Base-by-base conservation (phyloP, 1,140 invertebrate genomes). In the Euura saliciscinereae region DNA sequence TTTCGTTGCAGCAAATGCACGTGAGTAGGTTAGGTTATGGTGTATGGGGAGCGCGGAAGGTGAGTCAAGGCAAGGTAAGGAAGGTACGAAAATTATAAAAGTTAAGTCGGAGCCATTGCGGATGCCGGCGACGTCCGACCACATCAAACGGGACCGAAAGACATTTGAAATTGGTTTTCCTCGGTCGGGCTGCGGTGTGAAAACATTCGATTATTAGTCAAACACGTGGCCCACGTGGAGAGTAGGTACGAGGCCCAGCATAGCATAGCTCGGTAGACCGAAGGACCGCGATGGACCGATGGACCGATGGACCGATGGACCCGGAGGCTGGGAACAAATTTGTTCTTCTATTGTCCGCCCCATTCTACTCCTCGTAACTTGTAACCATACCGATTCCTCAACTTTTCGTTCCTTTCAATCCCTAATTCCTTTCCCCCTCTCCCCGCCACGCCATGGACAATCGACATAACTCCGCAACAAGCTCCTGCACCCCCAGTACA, bases 71-170 rank as follows among this genome's bases (percentile, higher is more conserved):
- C 51, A n/a, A 59, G 51, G 51, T 11, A n/a, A 59, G 13, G 51
- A 59, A 59, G 51, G 51, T 59, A 59, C 51, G 51, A 59, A 59
- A 59, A 59, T 59, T 59, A 59, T 59, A 59, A 59, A 59, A 59
- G 51, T 59, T 59, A n/a, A 59, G 51, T n/a, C 51, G 51, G 51
- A 59, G 51, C 51, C 51, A 59, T 59, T 59, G 51, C 51, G 5
- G 51, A 59, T 59, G 51, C 51, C 28, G 28, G 28, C 28, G 1
- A 28, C 28, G 28, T 28, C 28, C 51, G 5, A 59, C 51, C 51
- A 59, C 51, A 59, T 59, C 51, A 59, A 59, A 59, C 51, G 51
- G 51, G 8, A 59, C 51, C 51, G 51, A 59, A 59, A 59, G 51
- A 59, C 51, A 59, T 59, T 59, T 59, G 51, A 59, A 59, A 59